Percentiles rank a stretch among this genome's conserved stretches.
These are phyloP conservation scores for Graphium colonna DNA, from an alignment of 2,888 invertebrate species.

Conservation along the genomic window DNA sequence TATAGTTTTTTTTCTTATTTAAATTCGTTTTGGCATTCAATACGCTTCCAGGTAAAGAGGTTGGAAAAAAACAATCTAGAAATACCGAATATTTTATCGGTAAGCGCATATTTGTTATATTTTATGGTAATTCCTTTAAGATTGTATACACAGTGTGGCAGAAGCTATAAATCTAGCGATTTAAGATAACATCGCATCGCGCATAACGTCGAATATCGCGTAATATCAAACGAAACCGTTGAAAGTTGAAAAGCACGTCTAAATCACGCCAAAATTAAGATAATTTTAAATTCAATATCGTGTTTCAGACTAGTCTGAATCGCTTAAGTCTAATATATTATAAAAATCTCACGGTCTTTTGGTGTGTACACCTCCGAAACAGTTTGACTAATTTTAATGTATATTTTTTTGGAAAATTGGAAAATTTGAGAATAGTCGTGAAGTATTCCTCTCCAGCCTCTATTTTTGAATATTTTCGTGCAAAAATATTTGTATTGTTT, in stretches of 20 bases:
- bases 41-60: neutral
- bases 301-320: neutral
- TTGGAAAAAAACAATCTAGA: neutral
- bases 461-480: too few relatives aligned
- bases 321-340: too few relatives aligned
- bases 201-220: neutral
- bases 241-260: slow-evolving; percentile 1
- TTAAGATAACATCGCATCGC: neutral
- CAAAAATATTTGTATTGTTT: too few relatives aligned
- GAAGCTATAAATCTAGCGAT: neutral
- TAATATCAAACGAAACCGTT: neutral
- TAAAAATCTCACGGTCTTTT: too few relatives aligned
- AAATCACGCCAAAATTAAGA: neutral
- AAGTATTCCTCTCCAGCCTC: too few relatives aligned
- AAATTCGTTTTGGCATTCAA: neutral
- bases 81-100: neutral
- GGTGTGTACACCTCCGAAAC: too few relatives aligned
- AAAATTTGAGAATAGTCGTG: too few relatives aligned
- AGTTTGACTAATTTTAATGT: too few relatives aligned
- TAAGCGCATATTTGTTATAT: neutral
- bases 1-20: neutral
- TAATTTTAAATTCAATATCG: neutral
- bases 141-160: neutral
- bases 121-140: neutral
- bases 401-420: too few relatives aligned